Evolutionary conservation across 2,888 invertebrate species (phyloP), one percentile per base, ranked within the genome.

Genomic region (Drosophila rellima): DNA sequence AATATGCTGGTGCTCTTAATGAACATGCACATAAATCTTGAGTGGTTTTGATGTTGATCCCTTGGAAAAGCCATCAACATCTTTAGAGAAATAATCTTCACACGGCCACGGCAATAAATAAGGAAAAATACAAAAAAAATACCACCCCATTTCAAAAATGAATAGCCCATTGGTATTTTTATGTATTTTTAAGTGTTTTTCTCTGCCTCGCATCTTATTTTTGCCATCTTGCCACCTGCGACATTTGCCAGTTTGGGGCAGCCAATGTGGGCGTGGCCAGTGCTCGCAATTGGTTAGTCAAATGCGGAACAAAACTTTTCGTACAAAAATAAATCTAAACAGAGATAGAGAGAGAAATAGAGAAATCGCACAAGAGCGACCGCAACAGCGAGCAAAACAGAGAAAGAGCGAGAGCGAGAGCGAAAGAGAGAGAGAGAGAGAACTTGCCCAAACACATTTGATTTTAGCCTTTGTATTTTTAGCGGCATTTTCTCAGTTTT

Each of bases 111-210:
- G 42, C 55, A 52, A 76, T 76, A 76, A 75, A 76, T 76, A 69
- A 61, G 61, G 13, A 35, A 51, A 33, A 33, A 26, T 6, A 1
- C 13, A 35, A n/a, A 35, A 42, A 33, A 61, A 18, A 44, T 18
- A 31, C 39, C 23, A 31, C 20, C 61, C 17, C 44, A 11, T 7
- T 3, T 6, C 4, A 45, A 35, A 8, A 17, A 18, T 45, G 48
- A 31, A 33, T 39, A 37, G 55, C 60, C 33, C 82, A 77, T 72
- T 88, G 88, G 73, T 74, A 88, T 84, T 84, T 84, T 84, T 85
- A 84, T 84, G 88, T 88, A 82, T 85, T 85, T 85, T 84, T 82
- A 84, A 84, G 85, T 85, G 83, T 82, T 82, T 81, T n/a, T 18
- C 2, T 63, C 48, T 52, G 51, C 37, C 45, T 52, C 44, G 17